A percentile compares a stretch with the other conserved stretches of the same genome.
Conservation (phyloP, 2,113 vertebrate species). For the Atherinomorus stipes region DNA sequence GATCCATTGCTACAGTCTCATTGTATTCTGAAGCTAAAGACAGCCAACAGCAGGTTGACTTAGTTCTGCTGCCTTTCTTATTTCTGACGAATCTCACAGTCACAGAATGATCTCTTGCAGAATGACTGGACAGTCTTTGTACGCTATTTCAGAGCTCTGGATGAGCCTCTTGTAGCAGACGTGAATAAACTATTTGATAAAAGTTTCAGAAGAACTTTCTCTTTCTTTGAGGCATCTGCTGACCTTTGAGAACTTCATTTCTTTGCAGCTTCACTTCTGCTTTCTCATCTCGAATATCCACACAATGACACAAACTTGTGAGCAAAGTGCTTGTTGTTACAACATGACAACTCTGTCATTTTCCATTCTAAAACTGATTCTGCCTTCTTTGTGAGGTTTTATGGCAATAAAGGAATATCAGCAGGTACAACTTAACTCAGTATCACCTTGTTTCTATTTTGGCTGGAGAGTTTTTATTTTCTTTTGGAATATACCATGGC, state of each 20-base stretch:
- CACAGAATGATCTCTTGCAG: neutral
- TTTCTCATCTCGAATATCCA: no score
- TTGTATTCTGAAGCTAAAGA: slow-evolving; percentile 33
- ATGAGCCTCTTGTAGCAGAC: slow-evolving; percentile 13
- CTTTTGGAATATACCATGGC: neutral
- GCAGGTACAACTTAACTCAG: neutral
- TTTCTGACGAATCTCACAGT: slow-evolving; percentile 39
- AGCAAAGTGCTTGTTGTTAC: no score
- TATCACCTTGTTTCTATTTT: neutral
- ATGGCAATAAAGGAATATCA: no score
- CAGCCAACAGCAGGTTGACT: slow-evolving; percentile 7
- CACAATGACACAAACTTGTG: no score
- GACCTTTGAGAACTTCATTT: neutral
- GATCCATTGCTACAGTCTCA: slow-evolving; percentile 31
- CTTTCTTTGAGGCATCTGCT: neutral
- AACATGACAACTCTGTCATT: no score
- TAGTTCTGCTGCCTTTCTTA: neutral
- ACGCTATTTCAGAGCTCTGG: neutral
- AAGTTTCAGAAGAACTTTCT: slow-evolving; percentile 22
- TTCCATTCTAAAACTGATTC: no score
- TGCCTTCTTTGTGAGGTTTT: no score
- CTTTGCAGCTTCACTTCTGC: neutral
- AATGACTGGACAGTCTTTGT: neutral
- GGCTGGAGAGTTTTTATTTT: neutral
- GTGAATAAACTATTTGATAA: slow-evolving; percentile 25